Percentiles rank a stretch among this genome's conserved stretches.
Evolutionary conservation across 2,888 invertebrate genomes (phyloP).

Genomic region (Smittia sp.): DNA sequence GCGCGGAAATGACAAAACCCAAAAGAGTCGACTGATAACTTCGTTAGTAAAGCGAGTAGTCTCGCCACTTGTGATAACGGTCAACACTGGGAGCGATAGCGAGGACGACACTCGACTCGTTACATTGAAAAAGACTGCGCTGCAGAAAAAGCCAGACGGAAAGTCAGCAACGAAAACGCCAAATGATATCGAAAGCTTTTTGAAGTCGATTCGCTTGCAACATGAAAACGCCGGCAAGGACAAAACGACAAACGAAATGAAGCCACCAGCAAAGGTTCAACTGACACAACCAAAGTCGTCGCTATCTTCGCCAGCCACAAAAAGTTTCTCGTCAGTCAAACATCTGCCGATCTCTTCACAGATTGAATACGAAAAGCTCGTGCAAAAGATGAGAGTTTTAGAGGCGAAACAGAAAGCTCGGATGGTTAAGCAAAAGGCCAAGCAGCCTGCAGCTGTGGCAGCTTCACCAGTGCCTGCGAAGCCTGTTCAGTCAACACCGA

Average conservation of each 20-base stretch:
- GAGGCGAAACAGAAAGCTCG: slow-evolving; percentile 46
- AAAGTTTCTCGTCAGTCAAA: background rate
- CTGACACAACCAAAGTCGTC: background rate
- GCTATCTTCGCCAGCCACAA: background rate
- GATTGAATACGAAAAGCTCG: slow-evolving; percentile 50
- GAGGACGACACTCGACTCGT: background rate
- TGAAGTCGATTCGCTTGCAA: slow-evolving; percentile 7
- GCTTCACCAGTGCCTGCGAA: background rate
- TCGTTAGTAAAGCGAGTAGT: slow-evolving; percentile 23
- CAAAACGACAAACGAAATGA: background rate
- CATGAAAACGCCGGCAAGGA: background rate
- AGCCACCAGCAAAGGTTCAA: background rate
- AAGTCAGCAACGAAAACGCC: background rate
- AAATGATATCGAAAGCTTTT: background rate
- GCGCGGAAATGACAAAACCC: background rate
- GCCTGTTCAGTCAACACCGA: background rate
- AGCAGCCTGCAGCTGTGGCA: background rate
- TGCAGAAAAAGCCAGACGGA: background rate
- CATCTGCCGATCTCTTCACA: slow-evolving; percentile 52
- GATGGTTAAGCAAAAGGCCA: background rate
- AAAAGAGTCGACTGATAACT: slow-evolving; percentile 18
- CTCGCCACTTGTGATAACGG: background rate
- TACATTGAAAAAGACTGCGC: background rate
- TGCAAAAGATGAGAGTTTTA: slow-evolving; percentile 51
- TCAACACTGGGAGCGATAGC: background rate